These are phyloP conservation scores for Cynocephalus volans DNA, from an alignment of 2,113 vertebrate genomes.

Conservation along the genomic window DNA sequence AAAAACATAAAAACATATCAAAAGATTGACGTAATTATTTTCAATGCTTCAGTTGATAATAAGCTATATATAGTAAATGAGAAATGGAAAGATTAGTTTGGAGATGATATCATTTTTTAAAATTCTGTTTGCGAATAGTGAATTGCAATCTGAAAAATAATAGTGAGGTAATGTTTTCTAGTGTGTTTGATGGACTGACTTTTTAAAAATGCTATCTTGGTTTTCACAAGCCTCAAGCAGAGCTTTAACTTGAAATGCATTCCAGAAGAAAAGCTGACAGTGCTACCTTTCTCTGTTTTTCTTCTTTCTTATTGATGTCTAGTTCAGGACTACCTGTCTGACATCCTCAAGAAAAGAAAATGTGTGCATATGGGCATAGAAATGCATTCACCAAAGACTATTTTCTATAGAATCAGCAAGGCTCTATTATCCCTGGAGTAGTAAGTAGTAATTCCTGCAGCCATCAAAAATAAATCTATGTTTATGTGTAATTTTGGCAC, in stretches of 20 bases:
- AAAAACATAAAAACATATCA: neutral
- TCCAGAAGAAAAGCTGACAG: conserved; percentile 59
- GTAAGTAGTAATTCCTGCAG: conserved; percentile 44
- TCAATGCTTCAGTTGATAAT: neutral
- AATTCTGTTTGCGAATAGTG: conserved; percentile 58
- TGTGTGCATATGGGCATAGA: neutral
- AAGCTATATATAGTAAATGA: neutral
- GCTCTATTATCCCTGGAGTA: neutral
- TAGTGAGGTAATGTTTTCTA: conserved; percentile 38
- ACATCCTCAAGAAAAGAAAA: conserved; percentile 44
- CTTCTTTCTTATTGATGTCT: conserved; percentile 65
- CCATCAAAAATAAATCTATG: conserved; percentile 47
- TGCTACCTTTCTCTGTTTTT: neutral
- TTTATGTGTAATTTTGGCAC: conserved; percentile 33
- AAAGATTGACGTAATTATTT: conserved; percentile 36
- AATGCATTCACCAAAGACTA: conserved; percentile 20
- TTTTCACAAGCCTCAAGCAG: conserved; percentile 45
- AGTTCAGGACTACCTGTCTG: neutral
- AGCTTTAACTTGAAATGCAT: conserved; percentile 49
- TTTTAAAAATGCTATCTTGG: conserved; percentile 52
- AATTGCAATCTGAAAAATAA: conserved; percentile 54
- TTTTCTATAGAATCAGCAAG: conserved; percentile 26
- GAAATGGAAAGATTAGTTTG: neutral
- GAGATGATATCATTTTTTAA: neutral
- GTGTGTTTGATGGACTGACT: conserved; percentile 38